These are phyloP conservation scores for Chaetodon trifascialis DNA, from an alignment of 2,113 vertebrate species.

Conservation along the genomic window DNA sequence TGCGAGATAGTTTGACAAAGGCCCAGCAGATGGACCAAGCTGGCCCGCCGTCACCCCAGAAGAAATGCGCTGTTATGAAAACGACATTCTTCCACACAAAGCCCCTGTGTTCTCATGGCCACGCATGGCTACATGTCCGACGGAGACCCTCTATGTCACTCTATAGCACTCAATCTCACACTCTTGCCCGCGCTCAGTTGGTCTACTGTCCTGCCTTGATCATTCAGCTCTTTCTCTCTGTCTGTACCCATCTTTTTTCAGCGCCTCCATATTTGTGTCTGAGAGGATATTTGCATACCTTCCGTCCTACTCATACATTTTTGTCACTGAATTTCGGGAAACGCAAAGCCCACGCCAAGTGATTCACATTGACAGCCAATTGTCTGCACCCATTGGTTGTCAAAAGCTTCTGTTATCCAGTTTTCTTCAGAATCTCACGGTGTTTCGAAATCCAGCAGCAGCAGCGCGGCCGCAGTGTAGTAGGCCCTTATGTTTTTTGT, in stretches of 20 bases:
- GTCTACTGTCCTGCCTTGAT: conserved; percentile 61
- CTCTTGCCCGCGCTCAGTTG: conserved; percentile 63
- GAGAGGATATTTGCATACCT: conserved; percentile 79
- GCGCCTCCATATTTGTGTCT: conserved; percentile 60
- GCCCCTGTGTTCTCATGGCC: conserved; percentile 80
- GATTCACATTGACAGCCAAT: conserved; percentile 66
- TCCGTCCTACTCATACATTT: conserved; percentile 73
- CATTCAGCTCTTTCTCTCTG: conserved; percentile 49
- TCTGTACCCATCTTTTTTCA: conserved; percentile 50
- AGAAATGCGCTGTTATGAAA: conserved; percentile 84
- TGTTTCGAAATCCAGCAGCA: conserved; percentile 32
- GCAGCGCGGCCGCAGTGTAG: background rate
- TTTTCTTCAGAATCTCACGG: conserved; percentile 14
- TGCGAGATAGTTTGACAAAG: conserved; percentile 81
- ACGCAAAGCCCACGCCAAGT: conserved; percentile 46
- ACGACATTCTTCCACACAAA: conserved; percentile 87
- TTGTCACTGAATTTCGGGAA: conserved; percentile 72
- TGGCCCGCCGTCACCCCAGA: conserved; percentile 73
- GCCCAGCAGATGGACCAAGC: conserved; percentile 80
- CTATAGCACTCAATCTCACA: conserved; percentile 59
- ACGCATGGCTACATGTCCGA: conserved; percentile 71
- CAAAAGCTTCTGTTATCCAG: conserved; percentile 47
- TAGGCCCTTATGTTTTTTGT: conserved; percentile 23
- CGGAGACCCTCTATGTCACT: conserved; percentile 64
- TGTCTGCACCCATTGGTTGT: conserved; percentile 34